Percentiles rank a stretch among this genome's conserved stretches.
Conservation (phyloP, 2,888 invertebrate genomes). For the Diachrysia chrysitis region DNA sequence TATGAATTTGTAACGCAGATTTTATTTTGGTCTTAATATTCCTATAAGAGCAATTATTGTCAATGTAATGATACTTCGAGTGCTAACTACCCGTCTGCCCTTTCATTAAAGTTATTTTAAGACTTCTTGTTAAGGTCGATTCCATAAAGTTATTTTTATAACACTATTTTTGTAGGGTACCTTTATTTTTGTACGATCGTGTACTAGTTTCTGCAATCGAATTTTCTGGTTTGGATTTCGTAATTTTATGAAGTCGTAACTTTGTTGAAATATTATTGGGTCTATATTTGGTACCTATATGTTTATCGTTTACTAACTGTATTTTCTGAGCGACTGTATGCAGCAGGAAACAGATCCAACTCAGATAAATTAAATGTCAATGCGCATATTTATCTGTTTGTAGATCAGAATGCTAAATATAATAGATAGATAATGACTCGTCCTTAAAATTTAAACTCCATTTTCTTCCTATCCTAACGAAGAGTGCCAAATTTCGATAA, state of each 20-base stretch:
- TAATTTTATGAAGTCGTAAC: constrained; percentile 4
- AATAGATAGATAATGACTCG: no score
- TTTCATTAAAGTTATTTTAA: constrained; percentile 2
- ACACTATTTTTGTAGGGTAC: background rate
- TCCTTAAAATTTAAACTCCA: no score
- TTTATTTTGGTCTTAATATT: background rate
- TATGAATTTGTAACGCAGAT: background rate
- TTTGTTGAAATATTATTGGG: background rate
- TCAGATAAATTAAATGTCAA: no score
- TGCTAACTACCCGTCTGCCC: constrained; percentile 4
- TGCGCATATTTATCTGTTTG: no score
- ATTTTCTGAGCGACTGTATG: background rate
- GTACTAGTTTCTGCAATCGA: constrained; percentile 2
- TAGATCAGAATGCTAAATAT: no score
- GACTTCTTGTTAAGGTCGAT: background rate
- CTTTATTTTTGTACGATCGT: background rate
- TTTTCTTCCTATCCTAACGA: no score
- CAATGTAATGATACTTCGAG: constrained; percentile 4
- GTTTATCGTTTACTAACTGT: background rate
- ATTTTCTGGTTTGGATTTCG: constrained; percentile 2
- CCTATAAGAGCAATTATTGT: constrained; percentile 4
- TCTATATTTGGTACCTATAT: background rate
- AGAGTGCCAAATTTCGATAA: no score
- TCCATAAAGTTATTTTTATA: background rate
- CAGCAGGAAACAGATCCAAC: background rate